Base-by-base conservation (phyloP, 2,888 invertebrate genomes). In the Apodemia hepburni region DNA sequence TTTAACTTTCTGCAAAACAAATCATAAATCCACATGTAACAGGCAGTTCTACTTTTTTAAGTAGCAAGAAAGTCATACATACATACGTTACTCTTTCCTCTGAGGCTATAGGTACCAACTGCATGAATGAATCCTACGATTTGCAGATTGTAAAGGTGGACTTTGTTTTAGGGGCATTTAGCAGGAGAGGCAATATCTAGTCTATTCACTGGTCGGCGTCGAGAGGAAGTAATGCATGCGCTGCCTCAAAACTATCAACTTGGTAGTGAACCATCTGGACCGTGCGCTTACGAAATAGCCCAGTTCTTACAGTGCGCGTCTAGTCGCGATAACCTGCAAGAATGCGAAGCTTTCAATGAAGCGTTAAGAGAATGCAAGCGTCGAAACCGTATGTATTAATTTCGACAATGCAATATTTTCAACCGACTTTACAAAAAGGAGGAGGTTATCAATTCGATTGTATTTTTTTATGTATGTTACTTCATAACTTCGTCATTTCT, bases 321-420 rank as follows among this genome's bases (percentile, higher is more conserved):
- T 69, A 95, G 93, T 42, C 96, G 96, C 75, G 92, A 94, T 0
- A 98, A 99, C 82, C 84, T 99, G 66, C 93, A 95, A 6, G 92
- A 98, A 58, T 99, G 99, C 84, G 95, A 97, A 78, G 98, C 97
- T 60, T 99, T 98, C 85, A 99, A 98, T 78, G 98, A 99, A 79
- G 98, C 98, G 38, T 93, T 99, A 66, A 94, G 96, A 77, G 97
- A 98, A 79, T 99, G 99, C 95, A 98, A 97, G 86, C 80, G 92
- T 71, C 92, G 94, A 70, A 93, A 97, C 85, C 94, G 97, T 95
- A 81, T 58, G 84, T 82, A 61, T 29, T 58, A 4, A 12, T 35
- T 64, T 58, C 9, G 15, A 38, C 35, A 35, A 11, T 11, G 35
- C 3, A 35, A n/a, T n/a, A n/a, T n/a, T n/a, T n/a, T n/a, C n/a